Evolutionary conservation across 53 echinoderm and acorn worm genomes (phyloP), one percentile per base, ranked within the genome.

Genomic region (Paracentrotus lividus): DNA sequence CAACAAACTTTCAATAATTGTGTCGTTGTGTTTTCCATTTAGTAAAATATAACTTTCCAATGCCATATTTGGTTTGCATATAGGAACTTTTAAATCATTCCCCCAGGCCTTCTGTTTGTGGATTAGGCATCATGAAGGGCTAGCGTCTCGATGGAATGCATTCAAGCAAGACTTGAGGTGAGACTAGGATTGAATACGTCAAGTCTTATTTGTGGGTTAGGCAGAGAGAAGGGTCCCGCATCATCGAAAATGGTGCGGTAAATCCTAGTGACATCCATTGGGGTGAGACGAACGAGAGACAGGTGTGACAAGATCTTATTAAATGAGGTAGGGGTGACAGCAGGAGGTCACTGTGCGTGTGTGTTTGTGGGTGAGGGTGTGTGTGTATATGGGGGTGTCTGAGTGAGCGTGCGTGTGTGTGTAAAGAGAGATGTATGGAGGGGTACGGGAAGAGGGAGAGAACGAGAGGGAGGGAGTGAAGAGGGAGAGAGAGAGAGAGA

Each of bases 241-340:
- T 43, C 24, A 86, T 54, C 42, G 56, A 24, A 56, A 56, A 56
- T 14, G 55, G 29, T 49, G 0, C 9, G 85, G 51, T 24, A 85
- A 26, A 51, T 27, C 29, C 66, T 66, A 29, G 32, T 66, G 66
- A 7, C 29, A 66, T 66, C 29, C 16, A n/a, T n/a, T 0, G 2
- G 57, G 57, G 27, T 81, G 81, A 81, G 81, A 81, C 81, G 33
- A 34, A 81, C 81, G 9, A n/a, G 81, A 34, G 81, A 81, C 81
- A 81, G 81, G 81, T 81, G 81, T 81, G 81, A 47, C 24, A 81
- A 24, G 81, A 81, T 81, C 81, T 24, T 47, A 81, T 81, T 44
- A 47, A 8, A 38, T 40, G 77, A 77, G 31, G 38, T 6, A 42
- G 42, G 77, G 81, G 47, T 45, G 47, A 45, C n/a, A 81, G 45